phyloP scores from a whole-genome alignment of 2,113 vertebrate genomes.

The Haliaeetus leucogaster region DNA sequence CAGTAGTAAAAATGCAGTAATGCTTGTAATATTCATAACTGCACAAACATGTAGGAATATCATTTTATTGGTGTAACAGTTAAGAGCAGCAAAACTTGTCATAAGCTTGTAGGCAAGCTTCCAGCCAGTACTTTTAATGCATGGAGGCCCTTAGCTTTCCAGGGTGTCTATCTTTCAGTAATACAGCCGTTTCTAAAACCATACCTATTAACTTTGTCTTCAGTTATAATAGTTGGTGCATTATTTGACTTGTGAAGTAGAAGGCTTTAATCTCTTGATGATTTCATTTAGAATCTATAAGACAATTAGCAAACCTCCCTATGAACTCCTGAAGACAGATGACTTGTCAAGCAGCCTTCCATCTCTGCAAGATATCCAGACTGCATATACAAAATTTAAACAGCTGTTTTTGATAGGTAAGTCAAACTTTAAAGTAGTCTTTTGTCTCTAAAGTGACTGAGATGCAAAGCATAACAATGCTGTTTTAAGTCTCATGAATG shows the following conservation, averaged over 20 bases:
- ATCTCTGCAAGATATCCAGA: constrained; percentile 83
- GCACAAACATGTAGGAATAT: background rate
- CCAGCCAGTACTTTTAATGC: background rate
- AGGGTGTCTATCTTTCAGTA: background rate
- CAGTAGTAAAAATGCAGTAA: background rate
- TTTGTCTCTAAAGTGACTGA: background rate
- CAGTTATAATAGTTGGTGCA: background rate
- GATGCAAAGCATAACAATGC: background rate
- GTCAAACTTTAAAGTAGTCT: background rate
- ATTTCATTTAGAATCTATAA: constrained; percentile 73
- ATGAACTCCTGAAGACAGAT: constrained; percentile 79
- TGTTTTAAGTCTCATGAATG: background rate
- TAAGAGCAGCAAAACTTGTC: background rate
- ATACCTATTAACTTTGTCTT: background rate
- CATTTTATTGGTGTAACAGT: background rate
- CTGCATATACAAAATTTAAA: constrained; percentile 83
- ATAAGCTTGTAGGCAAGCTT: background rate
- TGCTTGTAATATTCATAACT: background rate
- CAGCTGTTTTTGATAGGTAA: constrained; percentile 87
- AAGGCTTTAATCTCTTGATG: constrained; percentile 37
- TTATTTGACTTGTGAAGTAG: background rate
- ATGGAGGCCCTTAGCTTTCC: background rate
- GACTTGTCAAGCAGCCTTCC: constrained; percentile 84
- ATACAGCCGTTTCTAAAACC: background rate
- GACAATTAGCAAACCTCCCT: constrained; percentile 77